Percentiles rank a stretch among this genome's conserved stretches.
These are phyloP conservation scores for Heliconius cydno DNA, from an alignment of 2,888 invertebrate species.

Conservation along the genomic window DNA sequence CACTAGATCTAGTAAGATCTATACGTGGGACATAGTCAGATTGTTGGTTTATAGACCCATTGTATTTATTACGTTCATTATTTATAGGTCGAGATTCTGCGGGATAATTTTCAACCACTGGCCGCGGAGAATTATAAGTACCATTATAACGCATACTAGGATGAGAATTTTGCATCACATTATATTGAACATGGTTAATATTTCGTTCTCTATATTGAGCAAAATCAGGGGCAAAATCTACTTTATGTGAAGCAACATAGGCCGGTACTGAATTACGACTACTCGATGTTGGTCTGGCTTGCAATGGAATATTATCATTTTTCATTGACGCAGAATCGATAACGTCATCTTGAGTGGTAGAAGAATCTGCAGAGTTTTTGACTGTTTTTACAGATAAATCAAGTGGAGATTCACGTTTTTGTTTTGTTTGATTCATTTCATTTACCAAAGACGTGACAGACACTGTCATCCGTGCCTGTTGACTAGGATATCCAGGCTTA, in stretches of 20 bases:
- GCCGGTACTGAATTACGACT: constrained; percentile 60
- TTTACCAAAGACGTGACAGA: constrained; percentile 78
- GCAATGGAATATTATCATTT: constrained; percentile 64
- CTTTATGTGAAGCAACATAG: constrained; percentile 85
- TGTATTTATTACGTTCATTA: constrained; percentile 68
- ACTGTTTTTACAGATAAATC: constrained; percentile 95
- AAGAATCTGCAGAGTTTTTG: constrained; percentile 94
- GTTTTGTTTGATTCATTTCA: constrained; percentile 78
- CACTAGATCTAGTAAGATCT: constrained; percentile 72
- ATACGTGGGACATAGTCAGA: constrained; percentile 76
- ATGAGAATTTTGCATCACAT: constrained; percentile 57
- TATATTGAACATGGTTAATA: constrained; percentile 57
- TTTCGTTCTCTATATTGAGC: constrained; percentile 76
- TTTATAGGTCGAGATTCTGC: constrained; percentile 70
- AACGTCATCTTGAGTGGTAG: constrained; percentile 88
- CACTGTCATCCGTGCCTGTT: constrained; percentile 77
- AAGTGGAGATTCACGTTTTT: constrained; percentile 90
- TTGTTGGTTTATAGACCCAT: constrained; percentile 57
- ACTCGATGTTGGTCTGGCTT: constrained; percentile 64
- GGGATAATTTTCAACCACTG: constrained; percentile 63
- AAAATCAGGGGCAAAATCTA: constrained; percentile 91
- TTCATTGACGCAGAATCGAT: constrained; percentile 76
- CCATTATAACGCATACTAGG: constrained; percentile 68
- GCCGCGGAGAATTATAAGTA: constrained; percentile 63
- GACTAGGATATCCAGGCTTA: constrained; percentile 72